A percentile compares a stretch with the other conserved stretches of the same genome.
Evolutionary conservation across 1,140 invertebrate species (phyloP).

Genomic region (Danaus melanippus): DNA sequence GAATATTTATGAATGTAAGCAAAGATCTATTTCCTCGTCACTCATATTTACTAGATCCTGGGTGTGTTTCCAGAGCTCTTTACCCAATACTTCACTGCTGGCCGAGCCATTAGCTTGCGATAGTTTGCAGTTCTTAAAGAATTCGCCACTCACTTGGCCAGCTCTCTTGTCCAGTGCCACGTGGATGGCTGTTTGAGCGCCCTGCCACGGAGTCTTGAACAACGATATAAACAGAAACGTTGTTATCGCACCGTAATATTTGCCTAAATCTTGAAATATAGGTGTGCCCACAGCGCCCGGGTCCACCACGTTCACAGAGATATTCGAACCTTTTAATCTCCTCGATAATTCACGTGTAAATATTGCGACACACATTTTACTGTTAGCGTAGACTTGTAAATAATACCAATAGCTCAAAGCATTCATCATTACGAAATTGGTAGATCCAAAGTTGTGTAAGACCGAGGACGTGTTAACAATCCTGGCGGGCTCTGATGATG

Average conservation of each 20-base stretch:
- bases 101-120: conserved; percentile 12
- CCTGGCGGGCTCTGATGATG: conserved; percentile 66
- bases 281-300: conserved; percentile 76
- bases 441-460: conserved; percentile 70
- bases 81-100: conserved; percentile 21
- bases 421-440: conserved; percentile 77
- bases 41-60: conserved; percentile 30
- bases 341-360: conserved; percentile 77
- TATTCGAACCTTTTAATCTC: conserved; percentile 72
- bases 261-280: conserved; percentile 29
- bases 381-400: conserved; percentile 74
- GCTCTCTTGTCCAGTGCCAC: conserved; percentile 32
- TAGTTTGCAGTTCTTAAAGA: conserved; percentile 42
- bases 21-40: conserved; percentile 24
- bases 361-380: conserved; percentile 80
- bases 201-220: conserved; percentile 41
- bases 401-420: conserved; percentile 73
- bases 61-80: conserved; percentile 30
- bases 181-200: conserved; percentile 43
- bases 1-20: neutral
- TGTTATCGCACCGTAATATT: conserved; percentile 20
- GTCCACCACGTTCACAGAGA: conserved; percentile 73
- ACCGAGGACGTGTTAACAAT: conserved; percentile 80
- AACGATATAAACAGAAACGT: conserved; percentile 26
- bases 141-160: conserved; percentile 43